These are phyloP conservation scores for Onychomys arenicola DNA, from an alignment of 2,797 vertebrate species.

Conservation along the genomic window DNA sequence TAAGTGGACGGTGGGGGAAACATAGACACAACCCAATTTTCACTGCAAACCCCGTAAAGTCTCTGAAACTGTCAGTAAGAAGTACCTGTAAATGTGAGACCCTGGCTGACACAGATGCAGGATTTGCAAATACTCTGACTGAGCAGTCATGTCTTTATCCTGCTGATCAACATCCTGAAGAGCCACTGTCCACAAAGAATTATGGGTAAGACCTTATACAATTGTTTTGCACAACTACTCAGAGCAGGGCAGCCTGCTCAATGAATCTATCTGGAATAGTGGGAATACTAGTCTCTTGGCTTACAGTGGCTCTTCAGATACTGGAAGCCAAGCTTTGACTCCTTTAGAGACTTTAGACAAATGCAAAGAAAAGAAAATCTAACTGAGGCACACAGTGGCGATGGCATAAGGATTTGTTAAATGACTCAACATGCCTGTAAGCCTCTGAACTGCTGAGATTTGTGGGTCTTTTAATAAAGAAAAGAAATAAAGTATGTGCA, in stretches of 20 bases:
- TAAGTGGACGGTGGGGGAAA: slow-evolving; percentile 26
- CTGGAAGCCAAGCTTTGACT: not conserved
- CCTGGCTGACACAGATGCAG: not conserved
- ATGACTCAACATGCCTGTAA: not conserved
- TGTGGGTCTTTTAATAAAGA: not conserved
- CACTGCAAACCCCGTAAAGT: not conserved
- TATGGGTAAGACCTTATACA: not conserved
- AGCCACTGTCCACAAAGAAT: not conserved
- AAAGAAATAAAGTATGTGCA: not conserved
- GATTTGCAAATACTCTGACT: not conserved
- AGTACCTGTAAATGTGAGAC: not conserved
- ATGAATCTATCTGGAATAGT: not conserved
- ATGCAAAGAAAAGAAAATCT: not conserved
- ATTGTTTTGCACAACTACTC: not conserved
- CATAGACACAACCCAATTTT: slow-evolving; percentile 44
- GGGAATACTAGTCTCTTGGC: not conserved
- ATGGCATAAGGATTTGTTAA: not conserved
- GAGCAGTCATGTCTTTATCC: not conserved
- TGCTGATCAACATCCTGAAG: not conserved
- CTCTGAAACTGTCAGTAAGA: not conserved
- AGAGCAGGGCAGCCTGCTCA: not conserved
- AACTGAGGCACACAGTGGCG: not conserved
- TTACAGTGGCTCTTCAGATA: not conserved
- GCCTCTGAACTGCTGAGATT: not conserved
- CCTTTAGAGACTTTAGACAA: not conserved